Conservation (phyloP, 1,140 invertebrate genomes). For the Atta texana region DNA sequence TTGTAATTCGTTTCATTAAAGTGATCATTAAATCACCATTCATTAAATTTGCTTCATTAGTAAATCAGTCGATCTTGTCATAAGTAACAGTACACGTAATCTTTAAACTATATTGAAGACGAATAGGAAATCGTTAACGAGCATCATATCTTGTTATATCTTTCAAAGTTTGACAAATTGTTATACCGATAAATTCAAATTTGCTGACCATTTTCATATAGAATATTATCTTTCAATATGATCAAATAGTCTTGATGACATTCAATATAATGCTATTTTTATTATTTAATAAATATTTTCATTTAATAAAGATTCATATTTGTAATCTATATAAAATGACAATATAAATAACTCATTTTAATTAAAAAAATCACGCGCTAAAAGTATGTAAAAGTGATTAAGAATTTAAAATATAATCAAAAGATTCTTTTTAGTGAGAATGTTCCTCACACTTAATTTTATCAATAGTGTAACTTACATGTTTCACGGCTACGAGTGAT, state of each 20-base stretch:
- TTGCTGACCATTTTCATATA: slow-evolving; percentile 59
- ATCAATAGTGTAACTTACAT: neutral
- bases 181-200: slow-evolving; percentile 67
- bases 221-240: neutral
- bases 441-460: neutral
- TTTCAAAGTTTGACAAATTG: slow-evolving; percentile 47
- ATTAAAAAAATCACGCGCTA: neutral
- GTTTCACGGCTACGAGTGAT: neutral
- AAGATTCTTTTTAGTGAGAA: neutral
- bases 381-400: neutral
- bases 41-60: neutral
- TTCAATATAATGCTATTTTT: neutral
- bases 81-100: neutral
- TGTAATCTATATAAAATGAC: neutral
- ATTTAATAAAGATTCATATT: neutral
- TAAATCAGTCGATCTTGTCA: neutral
- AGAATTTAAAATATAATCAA: neutral
- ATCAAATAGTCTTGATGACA: neutral
- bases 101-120: slow-evolving; percentile 17
- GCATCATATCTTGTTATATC: neutral
- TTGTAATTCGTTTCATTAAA: slow-evolving; percentile 19
- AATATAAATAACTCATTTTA: neutral
- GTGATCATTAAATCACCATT: neutral
- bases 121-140: slow-evolving; percentile 18
- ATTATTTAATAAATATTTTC: neutral